Evolutionary conservation across 2,888 invertebrate genomes (phyloP).

Genomic region (Tenthredo notha): DNA sequence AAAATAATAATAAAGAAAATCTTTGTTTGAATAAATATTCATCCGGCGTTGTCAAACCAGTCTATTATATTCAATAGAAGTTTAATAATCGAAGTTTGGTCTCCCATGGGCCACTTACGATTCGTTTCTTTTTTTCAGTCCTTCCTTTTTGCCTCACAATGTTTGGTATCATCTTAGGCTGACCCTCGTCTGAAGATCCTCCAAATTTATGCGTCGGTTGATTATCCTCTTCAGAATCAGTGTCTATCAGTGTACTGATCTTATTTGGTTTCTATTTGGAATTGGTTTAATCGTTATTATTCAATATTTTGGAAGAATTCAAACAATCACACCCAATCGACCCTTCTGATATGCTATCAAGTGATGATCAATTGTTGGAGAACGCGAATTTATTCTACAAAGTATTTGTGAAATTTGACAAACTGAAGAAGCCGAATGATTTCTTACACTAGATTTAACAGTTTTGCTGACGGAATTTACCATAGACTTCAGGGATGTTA

Average conservation of each 20-base stretch:
- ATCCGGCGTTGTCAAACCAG: neutral
- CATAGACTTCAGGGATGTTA: neutral
- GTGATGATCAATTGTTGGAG: neutral
- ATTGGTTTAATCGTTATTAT: conserved; percentile 32
- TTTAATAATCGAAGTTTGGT: neutral
- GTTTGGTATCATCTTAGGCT: neutral
- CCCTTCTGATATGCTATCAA: neutral
- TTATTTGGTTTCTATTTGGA: conserved; percentile 60
- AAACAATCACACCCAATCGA: neutral
- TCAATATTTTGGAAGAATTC: neutral
- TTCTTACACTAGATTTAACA: neutral
- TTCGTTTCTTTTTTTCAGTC: conserved; percentile 15
- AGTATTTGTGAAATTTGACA: neutral
- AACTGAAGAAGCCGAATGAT: neutral
- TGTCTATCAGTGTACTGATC: conserved; percentile 63
- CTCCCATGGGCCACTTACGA: neutral
- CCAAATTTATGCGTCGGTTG: neutral
- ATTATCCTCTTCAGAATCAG: conserved; percentile 65
- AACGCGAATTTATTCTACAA: neutral
- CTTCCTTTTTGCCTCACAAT: conserved; percentile 14
- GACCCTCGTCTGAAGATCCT: conserved; percentile 12
- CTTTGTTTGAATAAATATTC: neutral
- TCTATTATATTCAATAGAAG: conserved; percentile 21
- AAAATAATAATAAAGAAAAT: neutral
- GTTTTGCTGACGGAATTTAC: neutral